Evolutionary conservation across 2,888 invertebrate species (phyloP).

Genomic region (Megalurothrips usitatus): DNA sequence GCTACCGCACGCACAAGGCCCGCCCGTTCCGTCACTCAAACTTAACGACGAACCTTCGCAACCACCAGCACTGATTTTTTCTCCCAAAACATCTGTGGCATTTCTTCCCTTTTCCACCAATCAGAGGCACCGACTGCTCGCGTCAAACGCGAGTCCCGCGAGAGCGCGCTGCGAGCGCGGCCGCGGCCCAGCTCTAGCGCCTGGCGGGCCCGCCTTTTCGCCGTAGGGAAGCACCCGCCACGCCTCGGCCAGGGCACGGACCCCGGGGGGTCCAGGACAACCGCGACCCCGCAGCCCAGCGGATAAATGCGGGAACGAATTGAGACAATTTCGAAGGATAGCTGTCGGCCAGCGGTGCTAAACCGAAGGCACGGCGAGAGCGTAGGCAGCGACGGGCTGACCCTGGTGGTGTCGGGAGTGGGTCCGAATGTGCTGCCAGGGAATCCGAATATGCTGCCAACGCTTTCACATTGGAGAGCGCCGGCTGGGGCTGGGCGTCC

Average conservation of each 20-base stretch:
- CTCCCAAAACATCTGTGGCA: slow-evolving; percentile 26
- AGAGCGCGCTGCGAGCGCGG: background rate
- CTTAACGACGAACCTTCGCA: background rate
- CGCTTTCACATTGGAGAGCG: background rate
- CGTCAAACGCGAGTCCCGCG: background rate
- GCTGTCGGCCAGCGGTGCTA: no score
- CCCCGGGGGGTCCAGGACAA: no score
- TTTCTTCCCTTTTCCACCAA: slow-evolving; percentile 26
- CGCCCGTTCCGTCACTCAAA: background rate
- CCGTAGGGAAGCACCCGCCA: background rate
- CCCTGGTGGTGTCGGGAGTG: background rate
- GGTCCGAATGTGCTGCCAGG: background rate
- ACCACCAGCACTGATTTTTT: background rate
- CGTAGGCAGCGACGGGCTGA: background rate
- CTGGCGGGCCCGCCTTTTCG: background rate
- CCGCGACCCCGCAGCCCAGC: no score
- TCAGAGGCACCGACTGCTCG: slow-evolving; percentile 7
- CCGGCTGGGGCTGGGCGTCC: background rate
- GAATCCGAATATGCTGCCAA: background rate
- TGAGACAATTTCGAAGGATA: no score
- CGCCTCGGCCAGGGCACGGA: no score
- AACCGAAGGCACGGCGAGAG: no score
- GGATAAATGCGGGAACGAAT: no score
- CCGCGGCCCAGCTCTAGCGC: no score
- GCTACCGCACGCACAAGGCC: background rate